These are phyloP conservation scores for Piscicola geometra DNA, from an alignment of 2,888 invertebrate species.

Conservation along the genomic window DNA sequence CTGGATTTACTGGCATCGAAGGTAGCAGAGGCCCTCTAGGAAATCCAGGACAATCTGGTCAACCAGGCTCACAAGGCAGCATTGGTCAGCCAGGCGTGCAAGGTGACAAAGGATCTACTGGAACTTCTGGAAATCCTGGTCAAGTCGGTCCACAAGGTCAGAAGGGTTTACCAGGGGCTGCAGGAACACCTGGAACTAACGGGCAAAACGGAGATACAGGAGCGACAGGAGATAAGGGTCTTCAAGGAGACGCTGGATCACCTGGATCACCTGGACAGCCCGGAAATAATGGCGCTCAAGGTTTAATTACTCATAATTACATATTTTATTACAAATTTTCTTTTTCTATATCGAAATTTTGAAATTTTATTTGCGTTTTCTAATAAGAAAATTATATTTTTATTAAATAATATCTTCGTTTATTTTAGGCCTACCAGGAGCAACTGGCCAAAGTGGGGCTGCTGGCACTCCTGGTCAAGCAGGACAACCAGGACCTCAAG, in stretches of 20 bases:
- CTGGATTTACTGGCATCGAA: conserved; percentile 25
- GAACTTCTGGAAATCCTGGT: conserved; percentile 39
- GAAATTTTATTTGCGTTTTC: too few species aligned
- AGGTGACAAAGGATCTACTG: conserved; percentile 34
- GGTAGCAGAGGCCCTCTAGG: conserved; percentile 34
- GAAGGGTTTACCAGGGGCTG: not conserved
- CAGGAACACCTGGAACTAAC: conserved; percentile 36
- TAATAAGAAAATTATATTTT: too few species aligned
- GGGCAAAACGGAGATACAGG: conserved; percentile 38
- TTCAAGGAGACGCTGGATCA: conserved; percentile 8
- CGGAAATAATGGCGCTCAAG: conserved; percentile 9
- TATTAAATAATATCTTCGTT: too few species aligned
- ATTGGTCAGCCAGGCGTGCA: conserved; percentile 35
- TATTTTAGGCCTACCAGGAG: conserved; percentile 40
- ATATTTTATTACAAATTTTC: too few species aligned
- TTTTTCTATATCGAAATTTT: too few species aligned
- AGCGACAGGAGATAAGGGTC: conserved; percentile 31
- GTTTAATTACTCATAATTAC: not conserved
- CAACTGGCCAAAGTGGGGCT: conserved; percentile 44
- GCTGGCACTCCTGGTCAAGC: conserved; percentile 46
- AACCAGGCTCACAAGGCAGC: conserved; percentile 46
- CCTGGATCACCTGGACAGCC: conserved; percentile 28
- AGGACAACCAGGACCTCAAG: conserved; percentile 45
- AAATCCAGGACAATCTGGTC: conserved; percentile 53
- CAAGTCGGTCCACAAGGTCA: conserved; percentile 36